A percentile compares a stretch with the other conserved stretches of the same genome.
phyloP scores from a whole-genome alignment of 2,797 vertebrate genomes.

The Channa striata region DNA sequence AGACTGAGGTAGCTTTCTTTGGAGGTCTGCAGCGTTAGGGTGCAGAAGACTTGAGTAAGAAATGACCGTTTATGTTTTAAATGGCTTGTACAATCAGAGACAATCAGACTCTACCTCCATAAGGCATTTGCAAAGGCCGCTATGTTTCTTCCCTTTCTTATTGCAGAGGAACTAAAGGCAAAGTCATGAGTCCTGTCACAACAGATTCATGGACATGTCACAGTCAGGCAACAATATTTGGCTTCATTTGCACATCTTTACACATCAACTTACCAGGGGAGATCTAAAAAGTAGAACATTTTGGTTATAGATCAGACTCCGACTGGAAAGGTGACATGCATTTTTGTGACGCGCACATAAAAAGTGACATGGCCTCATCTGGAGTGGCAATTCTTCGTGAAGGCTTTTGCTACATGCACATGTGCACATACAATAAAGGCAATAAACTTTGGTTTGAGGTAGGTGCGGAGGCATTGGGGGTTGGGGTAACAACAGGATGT shows the following conservation, averaged over 20 bases:
- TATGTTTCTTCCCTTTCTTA: slow-evolving; percentile 62
- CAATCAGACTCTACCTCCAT: slow-evolving; percentile 37
- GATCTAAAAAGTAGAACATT: slow-evolving; percentile 64
- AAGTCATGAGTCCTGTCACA: slow-evolving; percentile 52
- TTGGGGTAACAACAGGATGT: not conserved
- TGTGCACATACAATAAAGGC: slow-evolving; percentile 62
- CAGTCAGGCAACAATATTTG: slow-evolving; percentile 51
- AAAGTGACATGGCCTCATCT: slow-evolving; percentile 24
- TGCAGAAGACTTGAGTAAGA: slow-evolving; percentile 27
- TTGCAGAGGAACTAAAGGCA: slow-evolving; percentile 69
- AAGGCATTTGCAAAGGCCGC: slow-evolving; percentile 74
- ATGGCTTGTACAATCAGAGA: slow-evolving; percentile 68
- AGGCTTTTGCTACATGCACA: slow-evolving; percentile 63
- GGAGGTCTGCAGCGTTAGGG: slow-evolving; percentile 71
- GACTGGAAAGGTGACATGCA: slow-evolving; percentile 52
- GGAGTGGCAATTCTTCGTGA: slow-evolving; percentile 46
- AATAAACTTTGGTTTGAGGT: slow-evolving; percentile 76
- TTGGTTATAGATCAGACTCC: slow-evolving; percentile 78
- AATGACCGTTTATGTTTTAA: slow-evolving; percentile 42
- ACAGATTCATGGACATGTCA: slow-evolving; percentile 26
- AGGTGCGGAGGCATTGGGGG: slow-evolving; percentile 2
- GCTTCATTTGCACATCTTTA: slow-evolving; percentile 46
- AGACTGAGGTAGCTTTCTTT: slow-evolving; percentile 85
- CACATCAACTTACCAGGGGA: slow-evolving; percentile 52
- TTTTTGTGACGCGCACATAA: slow-evolving; percentile 25